phyloP scores from a whole-genome alignment of 2,113 vertebrate species.

The Todiramphus saurophagus region DNA sequence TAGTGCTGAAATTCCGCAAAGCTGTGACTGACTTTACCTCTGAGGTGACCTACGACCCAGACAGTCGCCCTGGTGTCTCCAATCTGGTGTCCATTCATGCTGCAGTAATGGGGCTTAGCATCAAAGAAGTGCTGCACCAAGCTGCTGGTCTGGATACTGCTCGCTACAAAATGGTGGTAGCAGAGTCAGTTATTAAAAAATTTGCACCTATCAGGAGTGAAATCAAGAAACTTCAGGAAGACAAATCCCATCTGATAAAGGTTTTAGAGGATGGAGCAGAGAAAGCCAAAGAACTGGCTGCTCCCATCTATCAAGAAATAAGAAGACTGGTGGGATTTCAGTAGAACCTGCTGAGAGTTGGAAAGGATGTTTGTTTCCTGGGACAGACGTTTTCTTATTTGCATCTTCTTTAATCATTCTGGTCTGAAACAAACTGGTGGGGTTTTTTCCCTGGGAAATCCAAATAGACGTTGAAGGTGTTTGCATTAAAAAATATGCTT shows the following conservation, averaged over 20 bases:
- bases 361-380: background rate
- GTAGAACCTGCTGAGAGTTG: slow-evolving; percentile 49
- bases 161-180: slow-evolving; percentile 87
- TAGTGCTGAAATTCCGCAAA: slow-evolving; percentile 87
- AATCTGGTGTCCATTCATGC: slow-evolving; percentile 90
- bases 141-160: slow-evolving; percentile 84
- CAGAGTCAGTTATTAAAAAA: slow-evolving; percentile 86
- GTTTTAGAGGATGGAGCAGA: slow-evolving; percentile 79
- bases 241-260: slow-evolving; percentile 78
- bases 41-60: slow-evolving; percentile 89
- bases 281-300: slow-evolving; percentile 84
- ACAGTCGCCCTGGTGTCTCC: slow-evolving; percentile 84
- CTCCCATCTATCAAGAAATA: slow-evolving; percentile 82
- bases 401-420: background rate
- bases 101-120: slow-evolving; percentile 70
- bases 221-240: slow-evolving; percentile 81
- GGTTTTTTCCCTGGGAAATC: background rate
- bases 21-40: slow-evolving; percentile 95
- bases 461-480: background rate
- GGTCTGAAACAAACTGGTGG: background rate
- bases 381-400: background rate
- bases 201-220: slow-evolving; percentile 85
- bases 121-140: slow-evolving; percentile 79
- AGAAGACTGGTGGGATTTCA: slow-evolving; percentile 84
- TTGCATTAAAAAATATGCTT: background rate